Conservation (phyloP, 2,113 vertebrate genomes). For the Caloenas nicobarica region DNA sequence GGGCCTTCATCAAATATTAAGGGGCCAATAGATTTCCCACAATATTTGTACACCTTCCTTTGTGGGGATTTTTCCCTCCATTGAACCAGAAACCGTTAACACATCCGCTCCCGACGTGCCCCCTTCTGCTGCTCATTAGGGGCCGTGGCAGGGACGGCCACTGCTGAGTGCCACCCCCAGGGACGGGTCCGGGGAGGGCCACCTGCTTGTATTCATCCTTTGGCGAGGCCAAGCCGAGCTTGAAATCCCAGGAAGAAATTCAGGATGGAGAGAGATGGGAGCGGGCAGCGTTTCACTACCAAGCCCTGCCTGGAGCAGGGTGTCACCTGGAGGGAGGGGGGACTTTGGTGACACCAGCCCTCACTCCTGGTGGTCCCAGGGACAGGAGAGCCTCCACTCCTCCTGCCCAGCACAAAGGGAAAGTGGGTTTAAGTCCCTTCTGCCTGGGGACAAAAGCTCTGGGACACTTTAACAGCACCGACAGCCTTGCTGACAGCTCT, state of each 20-base stretch:
- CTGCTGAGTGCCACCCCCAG: not conserved
- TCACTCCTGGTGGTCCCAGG: not conserved
- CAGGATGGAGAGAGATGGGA: not conserved
- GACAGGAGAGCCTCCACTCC: not conserved
- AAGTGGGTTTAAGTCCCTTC: not conserved
- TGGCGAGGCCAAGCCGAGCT: not conserved
- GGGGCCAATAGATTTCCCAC: constrained; percentile 90
- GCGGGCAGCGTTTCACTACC: too few species aligned
- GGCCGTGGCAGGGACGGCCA: not conserved
- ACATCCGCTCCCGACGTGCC: constrained; percentile 84
- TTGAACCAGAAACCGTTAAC: constrained; percentile 92
- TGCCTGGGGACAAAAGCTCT: constrained; percentile 23
- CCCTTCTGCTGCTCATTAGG: constrained; percentile 65
- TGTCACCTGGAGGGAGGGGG: too few species aligned
- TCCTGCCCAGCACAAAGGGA: not conserved
- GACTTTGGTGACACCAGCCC: not conserved
- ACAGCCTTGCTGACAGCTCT: constrained; percentile 30
- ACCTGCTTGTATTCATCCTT: constrained; percentile 74
- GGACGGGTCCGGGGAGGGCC: constrained; percentile 67
- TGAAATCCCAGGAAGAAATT: not conserved
- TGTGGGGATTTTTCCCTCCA: constrained; percentile 91
- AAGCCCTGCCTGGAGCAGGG: too few species aligned
- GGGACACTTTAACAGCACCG: not conserved
- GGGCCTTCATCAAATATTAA: constrained; percentile 85
- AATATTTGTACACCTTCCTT: constrained; percentile 94